Conservation (phyloP, 2,113 vertebrate genomes). For the Rhadina sibilatrix region DNA sequence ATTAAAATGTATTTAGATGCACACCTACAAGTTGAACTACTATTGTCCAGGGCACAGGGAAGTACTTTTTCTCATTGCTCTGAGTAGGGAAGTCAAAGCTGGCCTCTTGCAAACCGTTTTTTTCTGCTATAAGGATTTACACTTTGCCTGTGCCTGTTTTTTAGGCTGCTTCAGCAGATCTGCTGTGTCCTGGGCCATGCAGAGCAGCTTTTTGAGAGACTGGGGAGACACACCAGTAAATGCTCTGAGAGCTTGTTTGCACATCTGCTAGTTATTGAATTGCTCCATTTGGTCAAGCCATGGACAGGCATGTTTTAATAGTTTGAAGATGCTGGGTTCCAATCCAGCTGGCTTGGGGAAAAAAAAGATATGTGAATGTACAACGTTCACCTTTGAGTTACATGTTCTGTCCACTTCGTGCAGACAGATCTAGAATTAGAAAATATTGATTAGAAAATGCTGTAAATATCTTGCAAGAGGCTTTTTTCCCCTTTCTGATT, state of each 20-base stretch:
- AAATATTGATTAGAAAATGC: neutral
- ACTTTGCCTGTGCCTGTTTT: neutral
- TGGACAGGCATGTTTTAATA: neutral
- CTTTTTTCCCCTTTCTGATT: neutral
- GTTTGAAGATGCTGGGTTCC: neutral
- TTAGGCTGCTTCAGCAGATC: neutral
- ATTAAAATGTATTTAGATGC: neutral
- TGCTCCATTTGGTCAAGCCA: neutral
- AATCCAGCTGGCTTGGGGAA: neutral
- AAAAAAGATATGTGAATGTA: fast-evolving
- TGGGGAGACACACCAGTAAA: neutral
- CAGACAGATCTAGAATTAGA: neutral
- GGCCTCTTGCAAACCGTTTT: neutral
- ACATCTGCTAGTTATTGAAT: neutral
- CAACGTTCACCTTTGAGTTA: neutral
- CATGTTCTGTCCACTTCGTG: neutral
- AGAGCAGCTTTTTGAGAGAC: neutral
- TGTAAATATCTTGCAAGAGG: neutral
- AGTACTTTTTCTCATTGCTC: neutral
- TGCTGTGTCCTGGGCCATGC: neutral
- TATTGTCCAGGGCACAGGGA: neutral
- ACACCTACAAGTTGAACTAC: neutral
- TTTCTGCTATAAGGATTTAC: neutral
- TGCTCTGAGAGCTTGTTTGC: neutral
- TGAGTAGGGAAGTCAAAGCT: neutral